Evolutionary conservation across 2,797 vertebrate genomes (phyloP).

Genomic region (Gymnodraco acuticeps): DNA sequence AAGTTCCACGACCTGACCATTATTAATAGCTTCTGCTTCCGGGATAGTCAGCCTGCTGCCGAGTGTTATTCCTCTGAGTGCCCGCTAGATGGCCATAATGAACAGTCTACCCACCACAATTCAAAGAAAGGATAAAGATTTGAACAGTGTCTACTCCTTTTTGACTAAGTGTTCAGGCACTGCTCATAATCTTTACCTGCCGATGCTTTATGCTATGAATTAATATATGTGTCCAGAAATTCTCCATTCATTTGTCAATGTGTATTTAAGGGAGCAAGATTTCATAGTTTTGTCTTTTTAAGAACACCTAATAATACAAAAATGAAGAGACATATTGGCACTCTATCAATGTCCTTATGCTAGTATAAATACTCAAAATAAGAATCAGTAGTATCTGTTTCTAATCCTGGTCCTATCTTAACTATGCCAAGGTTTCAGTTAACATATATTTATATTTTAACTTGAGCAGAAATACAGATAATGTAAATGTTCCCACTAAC

Average conservation of each 20-base stretch:
- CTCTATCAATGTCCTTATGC: no score
- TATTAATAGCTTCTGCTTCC: neutral
- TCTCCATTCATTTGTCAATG: neutral
- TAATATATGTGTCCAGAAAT: no score
- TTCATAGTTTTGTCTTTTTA: neutral
- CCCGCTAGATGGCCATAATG: constrained; percentile 48
- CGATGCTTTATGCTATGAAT: neutral
- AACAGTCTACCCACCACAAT: neutral
- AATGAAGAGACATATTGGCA: no score
- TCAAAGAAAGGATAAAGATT: neutral
- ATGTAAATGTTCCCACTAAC: neutral
- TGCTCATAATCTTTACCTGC: neutral
- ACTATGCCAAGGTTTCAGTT: no score
- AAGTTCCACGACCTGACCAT: constrained; percentile 14
- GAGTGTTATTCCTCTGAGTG: constrained; percentile 23
- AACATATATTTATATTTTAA: no score
- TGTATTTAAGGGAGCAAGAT: neutral
- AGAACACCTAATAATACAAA: no score
- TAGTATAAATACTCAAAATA: neutral
- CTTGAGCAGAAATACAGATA: neutral
- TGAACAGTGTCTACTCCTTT: neutral
- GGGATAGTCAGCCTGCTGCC: neutral
- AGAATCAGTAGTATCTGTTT: neutral
- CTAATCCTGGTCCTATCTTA: no score
- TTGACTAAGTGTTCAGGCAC: neutral